Evolutionary conservation across 2,888 invertebrate genomes (phyloP).

Genomic region (Trachelus iudaicus): DNA sequence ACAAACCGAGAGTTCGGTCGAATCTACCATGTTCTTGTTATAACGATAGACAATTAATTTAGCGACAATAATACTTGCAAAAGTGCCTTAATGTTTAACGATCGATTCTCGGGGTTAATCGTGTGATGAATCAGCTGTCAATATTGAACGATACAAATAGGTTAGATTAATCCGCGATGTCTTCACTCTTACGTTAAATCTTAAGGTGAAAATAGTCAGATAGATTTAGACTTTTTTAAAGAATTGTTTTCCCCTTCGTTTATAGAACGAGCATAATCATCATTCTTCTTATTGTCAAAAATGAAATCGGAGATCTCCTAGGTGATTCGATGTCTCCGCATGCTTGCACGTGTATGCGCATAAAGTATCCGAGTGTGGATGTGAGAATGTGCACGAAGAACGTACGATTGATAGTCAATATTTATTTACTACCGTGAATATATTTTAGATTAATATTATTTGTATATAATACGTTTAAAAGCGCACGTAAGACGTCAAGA

Average conservation of each 20-base stretch:
- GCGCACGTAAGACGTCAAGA: neutral
- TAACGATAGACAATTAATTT: neutral
- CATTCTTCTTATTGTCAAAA: too few relatives aligned
- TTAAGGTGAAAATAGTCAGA: neutral
- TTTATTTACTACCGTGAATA: slow-evolving; percentile 2
- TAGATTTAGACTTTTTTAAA: neutral
- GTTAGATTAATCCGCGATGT: neutral
- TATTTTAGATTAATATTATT: slow-evolving; percentile 3
- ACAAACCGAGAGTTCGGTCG: neutral
- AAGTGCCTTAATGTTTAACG: neutral
- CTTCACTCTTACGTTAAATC: neutral
- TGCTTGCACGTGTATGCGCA: neutral
- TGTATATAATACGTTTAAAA: neutral
- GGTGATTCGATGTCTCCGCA: neutral
- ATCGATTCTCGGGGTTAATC: neutral
- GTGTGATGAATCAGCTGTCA: neutral
- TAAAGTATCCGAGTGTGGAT: neutral
- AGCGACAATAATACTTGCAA: neutral
- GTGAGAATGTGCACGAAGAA: neutral
- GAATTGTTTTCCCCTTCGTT: neutral
- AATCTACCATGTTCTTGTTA: neutral
- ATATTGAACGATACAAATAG: neutral
- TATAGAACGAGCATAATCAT: too few relatives aligned
- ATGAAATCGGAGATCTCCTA: neutral
- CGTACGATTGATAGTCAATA: neutral